These are phyloP conservation scores for Acanthacorydalis orientalis DNA, from an alignment of 2,888 invertebrate genomes.

Conservation along the genomic window DNA sequence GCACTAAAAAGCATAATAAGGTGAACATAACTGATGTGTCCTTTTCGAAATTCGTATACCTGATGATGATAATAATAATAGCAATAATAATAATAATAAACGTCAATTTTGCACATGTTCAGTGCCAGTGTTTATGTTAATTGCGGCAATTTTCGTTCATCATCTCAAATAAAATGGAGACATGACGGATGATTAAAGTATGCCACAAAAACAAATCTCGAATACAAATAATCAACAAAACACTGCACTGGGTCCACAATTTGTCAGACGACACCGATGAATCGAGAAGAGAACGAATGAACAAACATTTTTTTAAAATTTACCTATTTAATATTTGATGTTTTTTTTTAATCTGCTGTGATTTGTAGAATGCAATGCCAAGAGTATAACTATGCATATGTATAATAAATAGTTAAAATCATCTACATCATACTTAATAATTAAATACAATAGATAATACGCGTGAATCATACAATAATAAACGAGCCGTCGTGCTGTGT, in stretches of 20 bases:
- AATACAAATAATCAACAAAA: slow-evolving; percentile 14
- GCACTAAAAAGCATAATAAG: too few species aligned
- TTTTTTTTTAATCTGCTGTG: too few species aligned
- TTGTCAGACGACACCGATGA: not conserved
- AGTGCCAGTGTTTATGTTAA: slow-evolving; percentile 20
- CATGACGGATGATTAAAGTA: too few species aligned
- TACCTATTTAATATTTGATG: too few species aligned
- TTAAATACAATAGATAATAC: not conserved
- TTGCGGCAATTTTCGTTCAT: not conserved
- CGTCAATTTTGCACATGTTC: slow-evolving; percentile 25
- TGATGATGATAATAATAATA: not conserved
- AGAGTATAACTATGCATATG: not conserved
- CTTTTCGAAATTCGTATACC: not conserved
- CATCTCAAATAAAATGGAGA: too few species aligned
- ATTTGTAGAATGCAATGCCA: not conserved
- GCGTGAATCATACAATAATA: not conserved
- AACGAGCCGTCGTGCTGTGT: not conserved
- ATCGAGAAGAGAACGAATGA: not conserved
- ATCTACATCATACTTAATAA: not conserved
- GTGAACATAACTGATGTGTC: not conserved
- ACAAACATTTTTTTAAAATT: too few species aligned
- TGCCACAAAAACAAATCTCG: slow-evolving; percentile 8
- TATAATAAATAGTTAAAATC: not conserved
- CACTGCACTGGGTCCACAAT: slow-evolving; percentile 13
- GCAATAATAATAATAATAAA: slow-evolving; percentile 10